phyloP scores from a whole-genome alignment of 1,140 invertebrate genomes.

The Drosophila repleta region DNA sequence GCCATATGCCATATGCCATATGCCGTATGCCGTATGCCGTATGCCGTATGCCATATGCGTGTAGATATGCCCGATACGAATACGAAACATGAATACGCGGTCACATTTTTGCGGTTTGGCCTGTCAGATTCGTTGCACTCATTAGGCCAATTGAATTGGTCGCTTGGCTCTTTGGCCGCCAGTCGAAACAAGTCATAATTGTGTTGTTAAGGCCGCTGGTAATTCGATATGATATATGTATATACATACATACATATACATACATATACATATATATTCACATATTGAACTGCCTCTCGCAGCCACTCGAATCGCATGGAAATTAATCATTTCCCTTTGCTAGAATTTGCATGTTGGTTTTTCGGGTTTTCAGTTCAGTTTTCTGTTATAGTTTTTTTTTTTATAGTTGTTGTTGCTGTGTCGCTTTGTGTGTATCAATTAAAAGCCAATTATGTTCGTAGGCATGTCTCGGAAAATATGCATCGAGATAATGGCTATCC shows the following conservation, averaged over 20 bases:
- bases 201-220: slow-evolving; percentile 70
- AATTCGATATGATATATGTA: slow-evolving; percentile 63
- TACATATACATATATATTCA: slow-evolving; percentile 13
- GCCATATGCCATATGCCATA: too few species aligned
- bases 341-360: slow-evolving; percentile 69
- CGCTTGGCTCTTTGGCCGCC: slow-evolving; percentile 31
- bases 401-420: slow-evolving; percentile 18
- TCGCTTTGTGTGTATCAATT: slow-evolving; percentile 58
- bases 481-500: slow-evolving; percentile 58
- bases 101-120: slow-evolving; percentile 35
- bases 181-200: slow-evolving; percentile 66
- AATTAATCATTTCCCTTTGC: slow-evolving; percentile 76
- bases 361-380: slow-evolving; percentile 29
- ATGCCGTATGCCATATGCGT: background rate
- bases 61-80: slow-evolving; percentile 11
- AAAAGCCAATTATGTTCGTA: slow-evolving; percentile 69
- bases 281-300: slow-evolving; percentile 4
- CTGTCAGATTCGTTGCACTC: slow-evolving; percentile 78
- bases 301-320: slow-evolving; percentile 22
- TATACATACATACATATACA: slow-evolving; percentile 18
- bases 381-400: slow-evolving; percentile 14
- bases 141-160: slow-evolving; percentile 73
- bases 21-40: too few species aligned
- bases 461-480: slow-evolving; percentile 61
- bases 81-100: slow-evolving; percentile 9